phyloP scores from a whole-genome alignment of 2,113 vertebrate species.

The Amphiprion ocellaris region DNA sequence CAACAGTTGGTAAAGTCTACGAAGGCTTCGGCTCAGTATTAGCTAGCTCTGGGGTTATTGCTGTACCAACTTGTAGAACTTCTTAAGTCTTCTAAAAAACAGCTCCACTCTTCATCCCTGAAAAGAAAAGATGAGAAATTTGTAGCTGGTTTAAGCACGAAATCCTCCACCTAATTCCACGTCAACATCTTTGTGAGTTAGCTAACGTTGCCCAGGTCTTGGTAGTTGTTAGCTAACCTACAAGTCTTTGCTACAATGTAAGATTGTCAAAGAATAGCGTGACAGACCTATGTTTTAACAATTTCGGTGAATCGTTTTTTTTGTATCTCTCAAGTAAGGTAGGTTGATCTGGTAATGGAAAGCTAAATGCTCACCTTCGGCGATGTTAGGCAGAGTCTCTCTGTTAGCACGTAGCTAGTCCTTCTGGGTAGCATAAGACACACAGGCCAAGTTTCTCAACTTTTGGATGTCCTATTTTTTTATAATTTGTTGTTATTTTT shows the following conservation, averaged over 20 bases:
- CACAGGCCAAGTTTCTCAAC: background rate
- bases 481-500: background rate
- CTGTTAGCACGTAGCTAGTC: constrained; percentile 19
- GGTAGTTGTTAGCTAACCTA: background rate
- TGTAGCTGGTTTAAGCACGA: background rate
- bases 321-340: background rate
- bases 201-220: background rate
- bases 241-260: too few relatives aligned
- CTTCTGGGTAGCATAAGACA: constrained; percentile 24
- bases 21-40: background rate
- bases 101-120: constrained; percentile 11
- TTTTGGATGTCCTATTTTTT: background rate
- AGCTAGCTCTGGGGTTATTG: background rate
- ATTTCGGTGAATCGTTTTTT: too few relatives aligned
- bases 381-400: constrained; percentile 27
- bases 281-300: background rate
- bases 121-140: background rate
- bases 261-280: background rate
- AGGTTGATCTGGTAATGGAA: too few relatives aligned
- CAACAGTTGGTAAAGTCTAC: too few relatives aligned
- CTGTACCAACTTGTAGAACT: background rate
- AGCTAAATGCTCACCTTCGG: constrained; percentile 38
- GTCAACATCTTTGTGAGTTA: constrained; percentile 1
- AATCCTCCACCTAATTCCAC: background rate
- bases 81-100: background rate